Percentiles rank a stretch among this genome's conserved stretches.
These are phyloP conservation scores for Temnothorax longispinosus DNA, from an alignment of 1,140 invertebrate species.

Conservation along the genomic window DNA sequence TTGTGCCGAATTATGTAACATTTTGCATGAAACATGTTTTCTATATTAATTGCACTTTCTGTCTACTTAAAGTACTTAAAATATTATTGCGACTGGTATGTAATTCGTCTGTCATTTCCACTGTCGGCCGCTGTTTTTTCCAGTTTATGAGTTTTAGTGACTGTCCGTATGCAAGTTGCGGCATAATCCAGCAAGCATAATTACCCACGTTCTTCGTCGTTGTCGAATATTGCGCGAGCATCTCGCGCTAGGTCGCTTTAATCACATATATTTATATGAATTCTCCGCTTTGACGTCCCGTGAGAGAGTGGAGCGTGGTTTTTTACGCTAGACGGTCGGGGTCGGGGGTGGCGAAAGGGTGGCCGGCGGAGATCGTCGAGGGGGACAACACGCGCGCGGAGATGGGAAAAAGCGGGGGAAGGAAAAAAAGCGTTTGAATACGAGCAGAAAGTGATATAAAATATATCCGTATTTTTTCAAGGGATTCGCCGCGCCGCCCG, in stretches of 20 bases:
- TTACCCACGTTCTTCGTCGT: background rate
- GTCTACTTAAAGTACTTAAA: conserved; percentile 17
- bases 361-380: background rate
- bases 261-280: conserved; percentile 42
- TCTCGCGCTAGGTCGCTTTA: conserved; percentile 22
- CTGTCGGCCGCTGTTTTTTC: background rate
- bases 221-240: background rate
- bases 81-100: background rate
- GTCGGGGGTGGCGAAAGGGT: background rate
- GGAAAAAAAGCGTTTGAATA: conserved; percentile 56
- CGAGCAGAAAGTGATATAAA: conserved; percentile 76
- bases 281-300: conserved; percentile 11
- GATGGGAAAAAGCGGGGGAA: background rate
- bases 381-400: background rate
- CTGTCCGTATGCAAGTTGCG: background rate
- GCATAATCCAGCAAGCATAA: conserved; percentile 16
- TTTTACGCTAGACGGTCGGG: background rate
- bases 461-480: conserved; percentile 80
- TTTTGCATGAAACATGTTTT: background rate
- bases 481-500: conserved; percentile 67
- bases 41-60: background rate
- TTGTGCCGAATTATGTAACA: background rate
- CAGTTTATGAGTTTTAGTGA: background rate
- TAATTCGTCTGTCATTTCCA: background rate
- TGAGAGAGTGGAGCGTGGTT: background rate